Evolutionary conservation across 2,113 vertebrate species (phyloP), one percentile per base, ranked within the genome.

Genomic region (Mellivora capensis): DNA sequence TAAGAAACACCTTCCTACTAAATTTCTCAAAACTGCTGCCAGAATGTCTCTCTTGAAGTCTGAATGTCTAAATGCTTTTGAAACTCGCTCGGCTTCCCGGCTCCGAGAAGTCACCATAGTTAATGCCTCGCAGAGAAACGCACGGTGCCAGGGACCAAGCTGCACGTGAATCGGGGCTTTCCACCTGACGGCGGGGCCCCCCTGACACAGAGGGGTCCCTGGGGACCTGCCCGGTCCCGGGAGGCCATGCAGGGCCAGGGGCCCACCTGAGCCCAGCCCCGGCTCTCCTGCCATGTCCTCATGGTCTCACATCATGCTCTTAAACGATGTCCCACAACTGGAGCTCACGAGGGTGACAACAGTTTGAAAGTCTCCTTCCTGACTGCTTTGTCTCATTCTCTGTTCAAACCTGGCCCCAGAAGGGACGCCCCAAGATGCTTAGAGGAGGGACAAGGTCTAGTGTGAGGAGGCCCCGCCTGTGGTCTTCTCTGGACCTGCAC

Each of bases 241-340:
- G 34, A 25, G 88, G 42, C 42, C 27, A 11, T 27, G 0, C 34
- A 5, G 69, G 11, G 54, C 8, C 34, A 4, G n/a, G 1, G 57
- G n/a, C n/a, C 25, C 13, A 4, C 72, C 12, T 14, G 23, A 27
- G 25, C 74, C 74, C 76, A 3, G 67, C 31, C 15, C 37, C 12
- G 11, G 7, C 27, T 1, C 37, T 2, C 52, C 0, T 2, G 44
- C n/a, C 21, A 1, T 0, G 0, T 23, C 23, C 3, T 37, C n/a
- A 0, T 4, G 5, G 20, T 37, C 2, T 29, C 49, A 57, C 5
- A 47, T 71, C 37, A 3, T 27, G n/a, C 62, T 81, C 52, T 23
- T 17, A 29, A 37, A 13, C 21, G 15, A 0, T 47, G 47, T 4
- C 54, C 52, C 83, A 54, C 8, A 7, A 6, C 0, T 18, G 34